Base-by-base conservation (phyloP, 1,140 invertebrate species). In the Drosophila sucinea region DNA sequence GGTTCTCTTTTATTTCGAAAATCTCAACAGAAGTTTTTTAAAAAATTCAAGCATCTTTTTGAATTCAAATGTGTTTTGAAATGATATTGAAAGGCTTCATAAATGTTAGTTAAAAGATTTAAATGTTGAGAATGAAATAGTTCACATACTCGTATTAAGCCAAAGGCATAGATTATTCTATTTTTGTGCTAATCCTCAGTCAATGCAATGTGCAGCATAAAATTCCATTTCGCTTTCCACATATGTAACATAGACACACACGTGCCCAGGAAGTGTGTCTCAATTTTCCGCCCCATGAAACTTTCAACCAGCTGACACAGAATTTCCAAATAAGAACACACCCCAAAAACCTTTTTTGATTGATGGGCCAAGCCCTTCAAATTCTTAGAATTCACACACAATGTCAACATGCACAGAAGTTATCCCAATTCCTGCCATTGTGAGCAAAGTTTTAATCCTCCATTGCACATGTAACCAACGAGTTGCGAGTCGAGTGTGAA, bases 401-500 rank as follows among this genome's bases (percentile, higher is more conserved):
- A 30, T 10, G 27, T 7, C 38, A 23, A n/a, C 7, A 25, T 25
- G 23, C 23, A 4, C 10, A 47, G 30, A 57, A 32, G n/a, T 17
- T 57, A 17, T 30, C 30, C 29, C 29, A 57, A 57, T 33, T 57
- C 33, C 33, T 8, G 29, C 10, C 30, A 35, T 11, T 55, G 11
- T n/a, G 35, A n/a, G 32, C 3, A 35, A 58, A 35, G 32, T 23
- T 17, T 58, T 58, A 35, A 58, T 35, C 51, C 55, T 38, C 56
- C 5, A 54, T 17, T 27, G 51, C 30, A 44, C 67, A 85, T 67
- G 72, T 85, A 85, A 85, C 75, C 66, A 67, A 58, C 54, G 65
- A 65, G 68, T 35, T 23, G 67, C 78, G 7, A 7, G 33, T 35
- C 17, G 33, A 1, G 33, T 33, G 33, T 33, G 33, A 27, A 47